A percentile compares a stretch with the other conserved stretches of the same genome.
These are phyloP conservation scores for Etheostoma cragini DNA, from an alignment of 2,113 vertebrate genomes.

Conservation along the genomic window DNA sequence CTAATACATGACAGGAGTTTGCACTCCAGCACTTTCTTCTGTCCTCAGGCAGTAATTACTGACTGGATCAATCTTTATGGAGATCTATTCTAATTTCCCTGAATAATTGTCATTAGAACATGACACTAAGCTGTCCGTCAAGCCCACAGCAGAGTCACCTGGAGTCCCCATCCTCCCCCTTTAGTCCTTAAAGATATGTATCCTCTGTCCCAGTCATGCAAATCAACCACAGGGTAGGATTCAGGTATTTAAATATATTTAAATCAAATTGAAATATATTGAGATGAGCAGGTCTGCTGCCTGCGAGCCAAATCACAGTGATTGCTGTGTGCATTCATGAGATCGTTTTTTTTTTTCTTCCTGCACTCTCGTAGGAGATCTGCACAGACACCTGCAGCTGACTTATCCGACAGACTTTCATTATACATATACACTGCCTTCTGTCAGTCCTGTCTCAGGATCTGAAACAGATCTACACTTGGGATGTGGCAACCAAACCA, in stretches of 20 bases:
- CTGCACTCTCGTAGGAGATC: conserved; percentile 39
- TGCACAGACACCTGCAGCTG: conserved; percentile 49
- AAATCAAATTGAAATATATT: conserved; percentile 84
- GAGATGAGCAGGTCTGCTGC: conserved; percentile 67
- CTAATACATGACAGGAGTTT: conserved; percentile 23
- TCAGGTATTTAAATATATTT: conserved; percentile 77
- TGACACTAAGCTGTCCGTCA: conserved; percentile 60
- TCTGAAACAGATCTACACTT: background rate
- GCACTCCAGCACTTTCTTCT: conserved; percentile 28
- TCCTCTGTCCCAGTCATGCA: conserved; percentile 61
- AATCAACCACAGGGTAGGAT: conserved; percentile 60
- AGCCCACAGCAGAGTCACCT: conserved; percentile 53
- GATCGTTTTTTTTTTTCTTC: conserved; percentile 30
- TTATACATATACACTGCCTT: conserved; percentile 21
- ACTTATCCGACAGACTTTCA: conserved; percentile 47
- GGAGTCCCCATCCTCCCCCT: conserved; percentile 28
- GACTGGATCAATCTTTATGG: conserved; percentile 52
- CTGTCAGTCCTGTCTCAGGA: conserved; percentile 5
- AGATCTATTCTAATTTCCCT: conserved; percentile 59
- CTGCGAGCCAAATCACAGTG: conserved; percentile 72
- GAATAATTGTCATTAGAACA: conserved; percentile 62
- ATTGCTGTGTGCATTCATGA: conserved; percentile 73
- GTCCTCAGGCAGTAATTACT: conserved; percentile 44
- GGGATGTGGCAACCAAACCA: too few species aligned
- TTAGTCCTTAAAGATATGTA: conserved; percentile 52